Percentiles rank a stretch among this genome's conserved stretches.
Conservation (phyloP, 1,140 invertebrate species). For the Muscidifurax raptorellus region DNA sequence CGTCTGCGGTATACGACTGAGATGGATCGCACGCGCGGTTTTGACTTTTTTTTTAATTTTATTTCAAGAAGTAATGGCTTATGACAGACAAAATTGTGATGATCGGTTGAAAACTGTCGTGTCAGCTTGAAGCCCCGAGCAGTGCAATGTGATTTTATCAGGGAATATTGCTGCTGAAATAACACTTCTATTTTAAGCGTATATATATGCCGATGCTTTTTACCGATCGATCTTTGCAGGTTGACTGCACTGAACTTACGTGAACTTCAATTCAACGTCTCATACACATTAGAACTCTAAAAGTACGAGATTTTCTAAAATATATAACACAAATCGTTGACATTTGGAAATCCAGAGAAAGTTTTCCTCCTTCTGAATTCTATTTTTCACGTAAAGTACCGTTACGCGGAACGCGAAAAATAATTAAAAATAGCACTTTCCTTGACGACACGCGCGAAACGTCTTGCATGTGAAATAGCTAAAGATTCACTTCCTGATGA, state of each 20-base stretch:
- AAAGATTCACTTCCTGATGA: not conserved
- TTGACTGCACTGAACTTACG: no score
- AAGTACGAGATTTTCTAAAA: no score
- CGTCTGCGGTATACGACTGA: not conserved
- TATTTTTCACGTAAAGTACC: not conserved
- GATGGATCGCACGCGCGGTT: not conserved
- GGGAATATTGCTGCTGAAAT: no score
- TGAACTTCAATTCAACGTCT: no score
- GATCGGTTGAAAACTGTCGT: not conserved
- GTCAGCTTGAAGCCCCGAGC: no score
- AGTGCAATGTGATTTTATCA: no score
- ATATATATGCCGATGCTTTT: no score
- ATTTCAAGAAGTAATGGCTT: not conserved
- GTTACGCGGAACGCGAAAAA: not conserved
- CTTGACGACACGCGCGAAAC: not conserved
- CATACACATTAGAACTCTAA: no score
- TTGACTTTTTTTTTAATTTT: not conserved
- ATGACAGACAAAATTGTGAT: not conserved
- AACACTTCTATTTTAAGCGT: no score
- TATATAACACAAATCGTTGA: no score
- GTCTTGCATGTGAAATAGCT: not conserved
- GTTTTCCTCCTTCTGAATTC: not conserved
- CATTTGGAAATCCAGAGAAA: not conserved
- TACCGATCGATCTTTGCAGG: no score
- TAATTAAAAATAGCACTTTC: not conserved